Evolutionary conservation across 2,888 invertebrate species (phyloP).

Genomic region (Apotomis betuletana): DNA sequence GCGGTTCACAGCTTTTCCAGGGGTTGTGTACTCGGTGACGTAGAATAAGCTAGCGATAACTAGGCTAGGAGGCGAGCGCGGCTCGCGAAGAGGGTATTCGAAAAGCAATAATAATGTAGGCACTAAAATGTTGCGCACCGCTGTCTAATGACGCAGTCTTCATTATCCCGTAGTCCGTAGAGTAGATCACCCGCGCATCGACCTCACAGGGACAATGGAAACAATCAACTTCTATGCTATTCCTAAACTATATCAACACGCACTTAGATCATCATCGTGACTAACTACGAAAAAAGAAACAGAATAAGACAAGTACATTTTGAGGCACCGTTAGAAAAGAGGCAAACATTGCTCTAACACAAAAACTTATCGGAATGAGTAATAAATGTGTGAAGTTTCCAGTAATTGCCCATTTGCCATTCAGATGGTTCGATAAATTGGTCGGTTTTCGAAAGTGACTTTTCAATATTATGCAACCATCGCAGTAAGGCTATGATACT

Average conservation of each 20-base stretch:
- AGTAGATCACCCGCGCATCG: conserved; percentile 49
- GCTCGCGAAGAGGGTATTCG: conserved; percentile 82
- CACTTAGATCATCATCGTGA: too few species aligned
- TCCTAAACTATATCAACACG: not conserved
- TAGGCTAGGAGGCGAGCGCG: conserved; percentile 73
- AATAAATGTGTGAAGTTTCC: not conserved
- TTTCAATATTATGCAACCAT: not conserved
- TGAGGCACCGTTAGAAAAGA: not conserved
- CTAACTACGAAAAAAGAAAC: too few species aligned
- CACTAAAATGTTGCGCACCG: conserved; percentile 75
- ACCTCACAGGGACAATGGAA: conserved; percentile 38
- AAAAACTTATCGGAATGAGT: too few species aligned
- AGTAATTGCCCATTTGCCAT: not conserved
- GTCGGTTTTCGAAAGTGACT: not conserved
- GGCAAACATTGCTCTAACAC: too few species aligned
- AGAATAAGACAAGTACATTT: too few species aligned
- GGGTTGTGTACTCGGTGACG: conserved; percentile 26
- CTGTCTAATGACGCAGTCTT: conserved; percentile 69
- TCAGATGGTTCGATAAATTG: not conserved
- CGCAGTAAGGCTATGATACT: not conserved
- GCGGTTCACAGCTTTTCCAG: conserved; percentile 19
- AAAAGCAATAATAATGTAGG: conserved; percentile 84
- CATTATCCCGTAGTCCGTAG: conserved; percentile 63
- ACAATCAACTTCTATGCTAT: not conserved
- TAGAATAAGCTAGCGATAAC: conserved; percentile 66